Evolutionary conservation across 1,140 invertebrate species (phyloP).

Genomic region (Octopus bimaculoides): DNA sequence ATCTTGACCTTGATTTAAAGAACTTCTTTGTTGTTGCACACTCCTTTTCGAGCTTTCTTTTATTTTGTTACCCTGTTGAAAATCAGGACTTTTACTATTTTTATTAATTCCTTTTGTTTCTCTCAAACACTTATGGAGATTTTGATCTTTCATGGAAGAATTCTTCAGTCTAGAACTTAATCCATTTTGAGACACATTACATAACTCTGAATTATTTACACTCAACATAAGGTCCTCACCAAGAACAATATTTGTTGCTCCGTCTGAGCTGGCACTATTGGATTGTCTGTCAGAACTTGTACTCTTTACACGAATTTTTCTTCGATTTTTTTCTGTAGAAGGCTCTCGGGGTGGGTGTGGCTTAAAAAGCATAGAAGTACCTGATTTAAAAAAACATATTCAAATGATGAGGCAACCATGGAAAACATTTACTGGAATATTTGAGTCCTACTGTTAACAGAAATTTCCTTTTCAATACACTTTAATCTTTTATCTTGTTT

Average conservation of each 20-base stretch:
- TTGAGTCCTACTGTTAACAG: too few relatives aligned
- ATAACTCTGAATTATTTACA: background rate
- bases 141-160: too few relatives aligned
- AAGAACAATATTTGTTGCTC: too few relatives aligned
- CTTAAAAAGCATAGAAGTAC: conserved; percentile 10
- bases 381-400: background rate
- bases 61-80: background rate
- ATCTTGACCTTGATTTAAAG: too few relatives aligned
- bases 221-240: background rate
- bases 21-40: background rate
- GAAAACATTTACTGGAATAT: too few relatives aligned
- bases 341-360: conserved; percentile 50
- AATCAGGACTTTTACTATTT: background rate
- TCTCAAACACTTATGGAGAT: background rate
- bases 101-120: background rate
- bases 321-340: conserved; percentile 42
- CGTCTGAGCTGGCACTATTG: conserved; percentile 21
- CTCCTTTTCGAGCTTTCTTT: background rate
- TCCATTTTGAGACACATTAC: background rate
- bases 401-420: too few relatives aligned
- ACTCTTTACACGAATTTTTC: conserved; percentile 40
- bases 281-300: conserved; percentile 36
- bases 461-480: too few relatives aligned
- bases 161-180: background rate
- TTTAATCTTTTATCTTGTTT: too few relatives aligned